Evolutionary conservation across 2,113 vertebrate species (phyloP).

Genomic region (Mirounga angustirostris): DNA sequence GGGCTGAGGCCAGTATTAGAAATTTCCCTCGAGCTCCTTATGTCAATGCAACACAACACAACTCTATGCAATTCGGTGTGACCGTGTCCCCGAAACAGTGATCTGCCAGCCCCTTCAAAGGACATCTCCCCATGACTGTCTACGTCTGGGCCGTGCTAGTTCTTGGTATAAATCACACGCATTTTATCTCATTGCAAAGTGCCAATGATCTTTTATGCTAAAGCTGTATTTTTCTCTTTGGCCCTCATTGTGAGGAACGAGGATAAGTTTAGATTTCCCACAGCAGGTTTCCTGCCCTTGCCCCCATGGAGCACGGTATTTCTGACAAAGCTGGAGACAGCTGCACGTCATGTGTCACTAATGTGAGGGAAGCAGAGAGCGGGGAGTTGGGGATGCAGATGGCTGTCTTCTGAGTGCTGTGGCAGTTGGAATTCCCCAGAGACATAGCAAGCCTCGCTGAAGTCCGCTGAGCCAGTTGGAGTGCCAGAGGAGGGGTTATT

Average conservation of each 20-base stretch:
- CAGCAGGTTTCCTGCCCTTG: constrained; percentile 53
- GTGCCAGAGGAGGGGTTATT: background rate
- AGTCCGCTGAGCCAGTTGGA: background rate
- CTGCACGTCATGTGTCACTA: background rate
- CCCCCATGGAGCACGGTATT: background rate
- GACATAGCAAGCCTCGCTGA: background rate
- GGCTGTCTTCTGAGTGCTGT: background rate
- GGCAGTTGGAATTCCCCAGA: background rate
- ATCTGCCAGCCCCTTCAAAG: background rate
- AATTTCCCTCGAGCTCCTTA: background rate
- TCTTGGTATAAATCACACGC: background rate
- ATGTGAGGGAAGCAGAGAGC: background rate
- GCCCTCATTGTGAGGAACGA: background rate
- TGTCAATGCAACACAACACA: accelerated
- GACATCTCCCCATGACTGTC: background rate
- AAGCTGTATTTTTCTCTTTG: constrained; percentile 5
- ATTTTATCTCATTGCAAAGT: background rate
- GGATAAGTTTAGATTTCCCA: constrained; percentile 60
- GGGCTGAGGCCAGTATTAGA: background rate
- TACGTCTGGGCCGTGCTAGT: background rate
- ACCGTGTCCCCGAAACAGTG: background rate
- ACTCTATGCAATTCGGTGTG: background rate
- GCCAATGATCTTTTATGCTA: background rate
- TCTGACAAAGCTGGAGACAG: constrained; percentile 33
- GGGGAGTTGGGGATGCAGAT: background rate